A percentile compares a stretch with the other conserved stretches of the same genome.
phyloP scores from a whole-genome alignment of 2,888 invertebrate genomes.

The Drosophila borealis region DNA sequence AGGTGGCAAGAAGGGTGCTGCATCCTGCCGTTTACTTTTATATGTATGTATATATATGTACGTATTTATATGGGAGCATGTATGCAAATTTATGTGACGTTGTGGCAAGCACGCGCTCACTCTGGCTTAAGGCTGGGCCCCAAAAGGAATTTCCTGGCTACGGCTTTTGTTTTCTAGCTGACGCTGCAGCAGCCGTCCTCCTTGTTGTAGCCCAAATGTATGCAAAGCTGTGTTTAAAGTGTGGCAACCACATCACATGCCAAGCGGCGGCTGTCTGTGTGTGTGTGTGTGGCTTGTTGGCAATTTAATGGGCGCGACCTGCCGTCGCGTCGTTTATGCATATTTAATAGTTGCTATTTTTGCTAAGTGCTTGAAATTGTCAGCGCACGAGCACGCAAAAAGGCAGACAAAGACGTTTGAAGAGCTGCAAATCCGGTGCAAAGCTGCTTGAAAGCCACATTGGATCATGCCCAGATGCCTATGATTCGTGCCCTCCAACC shows the following conservation, averaged over 20 bases:
- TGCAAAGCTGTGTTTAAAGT: slow-evolving; percentile 81
- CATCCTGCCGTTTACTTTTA: slow-evolving; percentile 32
- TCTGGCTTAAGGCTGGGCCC: slow-evolving; percentile 75
- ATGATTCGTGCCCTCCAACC: not conserved
- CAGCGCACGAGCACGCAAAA: slow-evolving; percentile 25
- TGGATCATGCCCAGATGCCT: slow-evolving; percentile 31
- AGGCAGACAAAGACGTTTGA: slow-evolving; percentile 40
- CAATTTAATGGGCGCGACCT: slow-evolving; percentile 76
- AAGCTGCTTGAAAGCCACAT: slow-evolving; percentile 42
- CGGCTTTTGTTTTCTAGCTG: slow-evolving; percentile 79
- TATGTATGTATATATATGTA: slow-evolving; percentile 11
- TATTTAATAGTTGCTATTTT: slow-evolving; percentile 82
- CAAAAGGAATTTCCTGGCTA: slow-evolving; percentile 73
- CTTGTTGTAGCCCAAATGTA: slow-evolving; percentile 71
- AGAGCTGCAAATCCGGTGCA: slow-evolving; percentile 48
- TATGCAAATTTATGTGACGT: slow-evolving; percentile 73
- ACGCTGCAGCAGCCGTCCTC: slow-evolving; percentile 61
- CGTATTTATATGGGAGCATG: slow-evolving; percentile 41
- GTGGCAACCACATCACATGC: slow-evolving; percentile 44
- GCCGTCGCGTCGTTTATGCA: slow-evolving; percentile 71
- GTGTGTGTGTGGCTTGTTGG: slow-evolving; percentile 59
- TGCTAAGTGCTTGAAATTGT: slow-evolving; percentile 79
- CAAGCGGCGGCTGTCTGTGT: slow-evolving; percentile 16
- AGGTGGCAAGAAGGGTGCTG: slow-evolving; percentile 22
- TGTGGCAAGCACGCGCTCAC: slow-evolving; percentile 73